Base-by-base conservation (phyloP, 2,113 vertebrate species). In the Alces alces region DNA sequence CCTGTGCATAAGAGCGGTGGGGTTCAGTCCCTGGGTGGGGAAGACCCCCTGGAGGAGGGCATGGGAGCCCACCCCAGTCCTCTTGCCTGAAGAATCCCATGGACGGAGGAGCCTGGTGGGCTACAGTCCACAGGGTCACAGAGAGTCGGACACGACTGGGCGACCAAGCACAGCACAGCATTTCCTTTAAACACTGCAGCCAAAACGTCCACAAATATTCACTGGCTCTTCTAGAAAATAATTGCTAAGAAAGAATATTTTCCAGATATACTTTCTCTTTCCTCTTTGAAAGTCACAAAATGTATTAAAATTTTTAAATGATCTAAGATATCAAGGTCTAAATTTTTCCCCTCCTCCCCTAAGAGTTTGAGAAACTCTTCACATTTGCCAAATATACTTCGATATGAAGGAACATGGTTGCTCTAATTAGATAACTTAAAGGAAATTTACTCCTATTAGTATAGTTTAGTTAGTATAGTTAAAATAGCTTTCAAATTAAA, bases 111-210 rank as follows among this genome's bases (percentile, higher is more conserved):
- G n/a, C 66, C 66, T 70, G 66, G 10, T 1, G n/a, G 66, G n/a
- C n/a, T 23, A 0, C 19, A 36, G 66, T 70, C n/a, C 1, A 1
- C 12, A n/a, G n/a, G 70, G 70, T 43, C 36, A 2, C 36, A 43
- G 10, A 73, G 70, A 43, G 70, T 14, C 12, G 4, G 70, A 14
- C 36, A 14, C 0, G 12, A 14, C 39, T 14, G 39, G 43, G 12
- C 0, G 10, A 4, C 23, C 7, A 2, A 27, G 70, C 70, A 43
- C 12, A 3, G n/a, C 3, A 0, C 19, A 43, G 28, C 12, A 16
- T 36, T 23, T 61, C 43, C 39, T 76, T 25, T 79, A 60, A 47
- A 87, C 5, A 15, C 0, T 27, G 13, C 21, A 25, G 61, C 45
- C 39, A 28, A 55, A 58, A 52, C 36, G 36, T 33, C 57, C 79